Evolutionary conservation across 2,113 vertebrate genomes (phyloP).

Genomic region (Tetrax tetrax): DNA sequence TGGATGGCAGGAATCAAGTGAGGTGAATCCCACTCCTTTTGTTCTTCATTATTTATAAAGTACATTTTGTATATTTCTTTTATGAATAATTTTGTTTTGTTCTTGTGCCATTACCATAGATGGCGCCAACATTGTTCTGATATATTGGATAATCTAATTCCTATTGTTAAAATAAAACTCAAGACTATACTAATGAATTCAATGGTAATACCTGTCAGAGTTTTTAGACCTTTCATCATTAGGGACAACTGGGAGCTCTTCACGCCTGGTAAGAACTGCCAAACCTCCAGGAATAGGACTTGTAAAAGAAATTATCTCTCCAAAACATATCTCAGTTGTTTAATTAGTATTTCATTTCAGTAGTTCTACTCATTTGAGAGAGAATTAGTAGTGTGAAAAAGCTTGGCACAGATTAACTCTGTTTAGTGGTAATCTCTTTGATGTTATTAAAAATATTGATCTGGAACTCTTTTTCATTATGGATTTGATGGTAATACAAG

Average conservation of each 20-base stretch:
- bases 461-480: not conserved
- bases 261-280: rapidly evolving
- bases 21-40: not conserved
- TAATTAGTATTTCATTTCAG: not conserved
- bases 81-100: not conserved
- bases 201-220: not conserved
- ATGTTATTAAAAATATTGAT: not conserved
- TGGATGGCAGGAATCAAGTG: not conserved
- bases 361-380: not conserved
- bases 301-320: not conserved
- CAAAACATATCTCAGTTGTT: not conserved
- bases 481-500: not conserved
- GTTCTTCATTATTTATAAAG: not conserved
- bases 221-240: not conserved
- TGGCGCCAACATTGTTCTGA: not conserved
- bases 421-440: not conserved
- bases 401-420: not conserved
- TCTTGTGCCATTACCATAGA: not conserved
- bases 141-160: not conserved
- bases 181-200: not conserved
- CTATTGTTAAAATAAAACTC: not conserved
- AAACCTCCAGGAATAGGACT: not conserved
- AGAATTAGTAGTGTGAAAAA: not conserved
- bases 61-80: not conserved
- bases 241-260: not conserved